Evolutionary conservation across 2,888 invertebrate species (phyloP).

Genomic region (Sussaba pulchella): DNA sequence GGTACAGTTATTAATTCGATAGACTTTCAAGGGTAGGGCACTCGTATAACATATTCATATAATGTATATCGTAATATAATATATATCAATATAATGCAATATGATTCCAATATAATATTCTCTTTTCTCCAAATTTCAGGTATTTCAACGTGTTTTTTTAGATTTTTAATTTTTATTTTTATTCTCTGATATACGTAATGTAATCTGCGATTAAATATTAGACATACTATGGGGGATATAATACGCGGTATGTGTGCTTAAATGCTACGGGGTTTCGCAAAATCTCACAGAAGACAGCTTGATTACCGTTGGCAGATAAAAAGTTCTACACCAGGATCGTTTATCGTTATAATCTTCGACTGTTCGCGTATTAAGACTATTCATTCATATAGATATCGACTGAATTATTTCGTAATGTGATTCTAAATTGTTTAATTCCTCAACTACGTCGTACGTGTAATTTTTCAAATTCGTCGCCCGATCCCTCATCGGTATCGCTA

Average conservation of each 20-base stretch:
- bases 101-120: not conserved
- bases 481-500: conserved; percentile 30
- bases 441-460: conserved; percentile 36
- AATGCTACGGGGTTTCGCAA: conserved; percentile 14
- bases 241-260: not conserved
- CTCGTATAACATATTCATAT: conserved; percentile 69
- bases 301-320: no score
- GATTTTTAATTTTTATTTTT: no score
- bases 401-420: conserved; percentile 48
- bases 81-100: conserved; percentile 50
- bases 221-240: conserved; percentile 19
- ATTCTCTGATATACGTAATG: conserved; percentile 31
- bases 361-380: conserved; percentile 19
- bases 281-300: conserved; percentile 27
- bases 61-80: conserved; percentile 70
- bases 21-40: conserved; percentile 77
- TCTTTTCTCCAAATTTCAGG: no score
- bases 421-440: conserved; percentile 37
- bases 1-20: conserved; percentile 76
- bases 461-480: conserved; percentile 24
- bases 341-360: conserved; percentile 32
- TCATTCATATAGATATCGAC: conserved; percentile 47
- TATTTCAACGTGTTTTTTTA: no score
- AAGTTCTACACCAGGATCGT: conserved; percentile 18
- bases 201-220: conserved; percentile 24